phyloP scores from a whole-genome alignment of 2,888 invertebrate genomes.

The Cetonia aurata region DNA sequence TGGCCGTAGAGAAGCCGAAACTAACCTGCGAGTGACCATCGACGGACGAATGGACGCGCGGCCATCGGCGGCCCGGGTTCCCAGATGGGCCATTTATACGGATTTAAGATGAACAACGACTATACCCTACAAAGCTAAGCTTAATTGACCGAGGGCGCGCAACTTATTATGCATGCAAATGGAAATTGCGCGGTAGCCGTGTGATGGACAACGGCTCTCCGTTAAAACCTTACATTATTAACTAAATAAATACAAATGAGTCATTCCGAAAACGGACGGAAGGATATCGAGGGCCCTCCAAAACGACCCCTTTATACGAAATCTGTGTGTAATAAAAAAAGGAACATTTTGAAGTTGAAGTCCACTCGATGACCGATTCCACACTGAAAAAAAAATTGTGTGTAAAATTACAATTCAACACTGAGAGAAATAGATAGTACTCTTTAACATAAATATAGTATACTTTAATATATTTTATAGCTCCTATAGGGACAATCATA shows the following conservation, averaged over 20 bases:
- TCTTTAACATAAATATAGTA: too few relatives aligned
- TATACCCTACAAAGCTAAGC: slow-evolving; percentile 59
- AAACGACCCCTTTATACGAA: background rate
- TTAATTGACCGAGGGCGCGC: slow-evolving; percentile 62
- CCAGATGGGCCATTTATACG: slow-evolving; percentile 66
- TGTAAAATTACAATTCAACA: too few relatives aligned
- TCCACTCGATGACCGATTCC: too few relatives aligned
- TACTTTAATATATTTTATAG: too few relatives aligned
- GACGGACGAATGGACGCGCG: slow-evolving; percentile 43
- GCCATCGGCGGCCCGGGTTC: slow-evolving; percentile 55
- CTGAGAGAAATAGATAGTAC: too few relatives aligned
- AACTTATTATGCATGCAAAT: slow-evolving; percentile 66
- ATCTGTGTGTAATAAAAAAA: background rate
- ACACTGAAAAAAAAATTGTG: too few relatives aligned
- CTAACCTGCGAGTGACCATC: slow-evolving; percentile 58
- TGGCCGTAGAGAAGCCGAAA: slow-evolving; percentile 47
- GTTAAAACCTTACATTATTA: slow-evolving; percentile 54
- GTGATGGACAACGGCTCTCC: slow-evolving; percentile 59
- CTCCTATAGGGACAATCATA: too few relatives aligned
- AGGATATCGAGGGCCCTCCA: background rate
- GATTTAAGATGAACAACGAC: slow-evolving; percentile 65
- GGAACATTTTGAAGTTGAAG: background rate
- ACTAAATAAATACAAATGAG: slow-evolving; percentile 49
- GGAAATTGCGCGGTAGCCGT: slow-evolving; percentile 60
- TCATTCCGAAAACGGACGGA: slow-evolving; percentile 48